Conservation (phyloP, 2,888 invertebrate species). For the Himalopsyche anomala region DNA sequence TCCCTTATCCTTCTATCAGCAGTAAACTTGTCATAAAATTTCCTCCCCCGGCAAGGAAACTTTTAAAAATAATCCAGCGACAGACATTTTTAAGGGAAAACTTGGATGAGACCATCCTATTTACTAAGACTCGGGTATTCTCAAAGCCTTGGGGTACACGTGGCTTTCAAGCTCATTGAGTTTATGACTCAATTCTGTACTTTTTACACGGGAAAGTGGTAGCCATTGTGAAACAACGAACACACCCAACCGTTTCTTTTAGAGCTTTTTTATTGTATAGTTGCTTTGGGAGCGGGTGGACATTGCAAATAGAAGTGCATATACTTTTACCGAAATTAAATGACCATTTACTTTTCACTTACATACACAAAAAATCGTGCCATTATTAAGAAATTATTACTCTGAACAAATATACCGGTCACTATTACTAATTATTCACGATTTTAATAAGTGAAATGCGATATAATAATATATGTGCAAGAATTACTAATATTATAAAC, state of each 20-base stretch:
- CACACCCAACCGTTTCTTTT: constrained; percentile 41
- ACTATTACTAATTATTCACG: not conserved
- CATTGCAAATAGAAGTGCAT: not conserved
- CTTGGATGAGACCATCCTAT: constrained; percentile 49
- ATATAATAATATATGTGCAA: not conserved
- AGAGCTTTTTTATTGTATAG: constrained; percentile 57
- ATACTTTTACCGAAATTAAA: not conserved
- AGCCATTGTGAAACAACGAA: constrained; percentile 24
- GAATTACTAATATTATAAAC: not conserved
- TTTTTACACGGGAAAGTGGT: constrained; percentile 57
- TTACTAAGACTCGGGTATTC: constrained; percentile 47
- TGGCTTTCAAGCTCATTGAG: constrained; percentile 63
- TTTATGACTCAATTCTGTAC: constrained; percentile 60
- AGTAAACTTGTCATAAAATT: constrained; percentile 66
- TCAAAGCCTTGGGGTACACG: constrained; percentile 55
- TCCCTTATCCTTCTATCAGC: constrained; percentile 65
- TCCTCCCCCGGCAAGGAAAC: constrained; percentile 58
- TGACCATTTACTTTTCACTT: not conserved
- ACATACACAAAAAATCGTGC: not conserved
- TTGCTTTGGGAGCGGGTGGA: constrained; percentile 43
- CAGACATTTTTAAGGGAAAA: constrained; percentile 61
- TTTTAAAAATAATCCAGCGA: constrained; percentile 62
- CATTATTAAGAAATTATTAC: not conserved
- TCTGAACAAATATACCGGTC: too few species aligned
- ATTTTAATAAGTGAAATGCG: not conserved